These are phyloP conservation scores for Sapajus apella DNA, from an alignment of 2,113 vertebrate genomes.

Conservation along the genomic window DNA sequence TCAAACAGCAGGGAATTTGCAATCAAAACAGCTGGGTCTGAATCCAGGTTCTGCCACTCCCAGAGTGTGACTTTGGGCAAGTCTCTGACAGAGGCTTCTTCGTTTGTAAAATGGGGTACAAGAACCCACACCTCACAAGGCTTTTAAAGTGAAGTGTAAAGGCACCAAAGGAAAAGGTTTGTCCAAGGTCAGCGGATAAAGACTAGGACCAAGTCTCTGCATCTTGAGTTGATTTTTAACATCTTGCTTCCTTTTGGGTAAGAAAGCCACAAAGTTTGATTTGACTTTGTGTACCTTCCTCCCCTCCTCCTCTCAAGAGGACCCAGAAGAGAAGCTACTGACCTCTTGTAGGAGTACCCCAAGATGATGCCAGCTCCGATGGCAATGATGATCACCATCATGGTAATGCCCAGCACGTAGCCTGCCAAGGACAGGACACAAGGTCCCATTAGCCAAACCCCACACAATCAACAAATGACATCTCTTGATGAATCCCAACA, in stretches of 20 bases:
- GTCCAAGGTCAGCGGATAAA: background rate
- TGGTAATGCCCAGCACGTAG: constrained; percentile 90
- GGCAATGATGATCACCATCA: constrained; percentile 93
- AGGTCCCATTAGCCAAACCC: constrained; percentile 54
- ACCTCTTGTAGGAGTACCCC: constrained; percentile 97
- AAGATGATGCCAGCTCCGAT: constrained; percentile 92
- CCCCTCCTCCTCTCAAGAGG: background rate
- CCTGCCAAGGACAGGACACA: constrained; percentile 82
- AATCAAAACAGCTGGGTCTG: background rate
- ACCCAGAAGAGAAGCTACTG: constrained; percentile 69
- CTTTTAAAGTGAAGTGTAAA: background rate
- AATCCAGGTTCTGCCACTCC: background rate
- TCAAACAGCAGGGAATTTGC: background rate
- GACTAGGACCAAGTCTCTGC: constrained; percentile 7
- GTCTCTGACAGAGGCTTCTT: constrained; percentile 15
- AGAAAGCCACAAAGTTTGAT: background rate
- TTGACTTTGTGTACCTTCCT: background rate
- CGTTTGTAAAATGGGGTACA: background rate
- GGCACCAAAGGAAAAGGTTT: background rate
- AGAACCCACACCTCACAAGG: background rate
- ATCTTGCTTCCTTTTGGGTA: background rate
- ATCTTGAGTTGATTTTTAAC: background rate
- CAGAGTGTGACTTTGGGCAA: background rate
- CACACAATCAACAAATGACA: background rate
- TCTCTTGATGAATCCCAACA: background rate